Conservation (phyloP, 2,113 vertebrate genomes). For the Alosa alosa region DNA sequence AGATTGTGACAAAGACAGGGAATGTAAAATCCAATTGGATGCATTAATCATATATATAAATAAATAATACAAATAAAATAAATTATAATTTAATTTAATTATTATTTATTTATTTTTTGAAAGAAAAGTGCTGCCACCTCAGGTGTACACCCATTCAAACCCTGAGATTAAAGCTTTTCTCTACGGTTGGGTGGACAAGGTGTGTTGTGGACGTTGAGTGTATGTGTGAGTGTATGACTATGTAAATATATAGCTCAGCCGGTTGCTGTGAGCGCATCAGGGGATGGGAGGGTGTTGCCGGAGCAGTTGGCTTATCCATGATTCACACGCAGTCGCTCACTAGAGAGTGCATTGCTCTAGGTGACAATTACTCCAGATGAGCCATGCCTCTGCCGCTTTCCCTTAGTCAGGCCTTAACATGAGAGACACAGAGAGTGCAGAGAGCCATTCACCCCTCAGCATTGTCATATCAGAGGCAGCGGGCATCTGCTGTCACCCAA, state of each 20-base stretch:
- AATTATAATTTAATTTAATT: too few relatives aligned
- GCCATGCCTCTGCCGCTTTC: neutral
- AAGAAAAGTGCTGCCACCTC: neutral
- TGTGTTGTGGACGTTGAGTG: neutral
- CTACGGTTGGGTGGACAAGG: neutral
- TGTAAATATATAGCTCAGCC: too few relatives aligned
- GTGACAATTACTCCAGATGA: constrained; percentile 6
- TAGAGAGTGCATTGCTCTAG: neutral
- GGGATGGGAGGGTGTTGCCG: too few relatives aligned
- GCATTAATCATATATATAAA: neutral
- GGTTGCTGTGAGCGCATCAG: too few relatives aligned
- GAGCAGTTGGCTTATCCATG: too few relatives aligned
- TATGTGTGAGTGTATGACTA: neutral
- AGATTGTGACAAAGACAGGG: neutral
- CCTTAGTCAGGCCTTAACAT: neutral
- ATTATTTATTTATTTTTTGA: neutral
- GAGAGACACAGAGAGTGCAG: neutral
- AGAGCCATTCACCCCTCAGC: neutral
- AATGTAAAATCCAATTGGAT: neutral
- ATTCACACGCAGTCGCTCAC: neutral
- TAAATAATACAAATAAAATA: too few relatives aligned
- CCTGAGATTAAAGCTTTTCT: neutral
- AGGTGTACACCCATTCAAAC: neutral
- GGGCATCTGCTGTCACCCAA: neutral
- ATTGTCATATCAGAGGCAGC: neutral